Conservation (phyloP, 2,113 vertebrate genomes). For the Cygnus buccinator region DNA sequence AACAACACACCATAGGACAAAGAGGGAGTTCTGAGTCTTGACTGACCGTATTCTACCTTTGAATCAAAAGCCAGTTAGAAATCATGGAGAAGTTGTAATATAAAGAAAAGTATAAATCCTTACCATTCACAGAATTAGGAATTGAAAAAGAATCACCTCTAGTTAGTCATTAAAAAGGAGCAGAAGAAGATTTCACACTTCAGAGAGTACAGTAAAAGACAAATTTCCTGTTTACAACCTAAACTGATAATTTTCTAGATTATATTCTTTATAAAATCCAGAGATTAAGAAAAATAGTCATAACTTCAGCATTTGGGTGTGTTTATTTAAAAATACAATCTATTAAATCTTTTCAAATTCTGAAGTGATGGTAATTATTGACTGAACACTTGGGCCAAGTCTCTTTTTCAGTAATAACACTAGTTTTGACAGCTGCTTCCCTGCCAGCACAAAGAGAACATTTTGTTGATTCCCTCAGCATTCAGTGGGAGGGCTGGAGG, state of each 20-base stretch:
- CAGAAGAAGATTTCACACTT: neutral
- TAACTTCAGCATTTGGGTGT: neutral
- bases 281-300: neutral
- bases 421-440: slow-evolving; percentile 31
- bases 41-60: neutral
- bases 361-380: neutral
- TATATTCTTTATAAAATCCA: neutral
- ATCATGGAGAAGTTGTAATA: neutral
- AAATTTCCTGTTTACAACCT: neutral
- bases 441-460: slow-evolving; percentile 26
- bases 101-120: neutral
- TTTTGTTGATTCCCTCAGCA: neutral
- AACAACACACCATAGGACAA: neutral
- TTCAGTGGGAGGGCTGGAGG: neutral
- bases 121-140: neutral
- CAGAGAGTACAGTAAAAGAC: neutral
- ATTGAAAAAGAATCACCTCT: neutral
- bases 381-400: neutral
- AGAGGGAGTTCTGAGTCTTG: neutral
- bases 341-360: neutral
- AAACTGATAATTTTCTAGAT: neutral
- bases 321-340: neutral
- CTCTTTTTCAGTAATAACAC: neutral
- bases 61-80: neutral
- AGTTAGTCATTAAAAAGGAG: neutral